Evolutionary conservation across 2,888 invertebrate genomes (phyloP).

Genomic region (Athalia circularis): DNA sequence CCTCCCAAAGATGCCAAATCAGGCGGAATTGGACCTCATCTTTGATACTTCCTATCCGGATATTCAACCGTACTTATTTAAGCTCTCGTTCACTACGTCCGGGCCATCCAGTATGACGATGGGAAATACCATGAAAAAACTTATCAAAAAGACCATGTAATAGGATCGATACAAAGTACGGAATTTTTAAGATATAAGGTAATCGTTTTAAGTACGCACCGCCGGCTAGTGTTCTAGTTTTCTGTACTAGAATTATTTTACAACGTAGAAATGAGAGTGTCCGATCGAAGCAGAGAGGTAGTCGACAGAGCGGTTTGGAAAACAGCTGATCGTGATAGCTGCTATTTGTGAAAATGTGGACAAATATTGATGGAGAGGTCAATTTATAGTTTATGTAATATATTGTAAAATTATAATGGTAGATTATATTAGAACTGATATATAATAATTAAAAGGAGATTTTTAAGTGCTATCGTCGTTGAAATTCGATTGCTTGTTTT

Average conservation of each 20-base stretch:
- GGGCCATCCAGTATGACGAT: slow-evolving; percentile 88
- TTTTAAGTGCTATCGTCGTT: slow-evolving; percentile 1
- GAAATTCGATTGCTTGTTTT: background rate
- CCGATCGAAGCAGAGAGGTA: background rate
- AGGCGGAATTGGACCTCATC: slow-evolving; percentile 92
- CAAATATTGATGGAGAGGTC: background rate
- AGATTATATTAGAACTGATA: slow-evolving; percentile 41
- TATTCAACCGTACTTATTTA: slow-evolving; percentile 97
- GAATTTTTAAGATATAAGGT: background rate
- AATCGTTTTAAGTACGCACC: background rate
- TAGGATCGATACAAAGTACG: slow-evolving; percentile 36
- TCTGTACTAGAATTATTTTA: background rate
- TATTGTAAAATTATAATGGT: slow-evolving; percentile 37
- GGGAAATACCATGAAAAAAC: slow-evolving; percentile 91
- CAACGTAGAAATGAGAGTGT: background rate
- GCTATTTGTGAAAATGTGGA: background rate
- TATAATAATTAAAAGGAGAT: slow-evolving; percentile 13
- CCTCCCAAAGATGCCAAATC: slow-evolving; percentile 95
- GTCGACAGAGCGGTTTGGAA: background rate
- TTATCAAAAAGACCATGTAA: slow-evolving; percentile 87
- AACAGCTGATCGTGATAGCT: slow-evolving; percentile 3
- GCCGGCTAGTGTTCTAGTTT: background rate
- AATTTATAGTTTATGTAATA: slow-evolving; percentile 40
- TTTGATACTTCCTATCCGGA: slow-evolving; percentile 96
- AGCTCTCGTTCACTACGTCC: slow-evolving; percentile 89